Base-by-base conservation (phyloP, 1,140 invertebrate genomes). In the Hyphantria cunea region DNA sequence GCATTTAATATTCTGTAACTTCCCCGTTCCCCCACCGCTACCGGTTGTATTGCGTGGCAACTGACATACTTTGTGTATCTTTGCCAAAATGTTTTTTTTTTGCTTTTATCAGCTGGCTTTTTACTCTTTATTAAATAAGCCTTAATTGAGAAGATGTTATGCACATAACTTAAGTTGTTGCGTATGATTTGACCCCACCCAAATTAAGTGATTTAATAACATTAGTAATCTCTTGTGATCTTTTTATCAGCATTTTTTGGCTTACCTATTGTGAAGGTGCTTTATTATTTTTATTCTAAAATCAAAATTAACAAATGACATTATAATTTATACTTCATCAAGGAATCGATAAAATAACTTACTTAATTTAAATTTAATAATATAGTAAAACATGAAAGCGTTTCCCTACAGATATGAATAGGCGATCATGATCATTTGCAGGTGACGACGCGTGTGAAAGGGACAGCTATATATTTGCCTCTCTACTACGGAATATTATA, bases 381-480 rank as follows among this genome's bases (percentile, higher is more conserved):
- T 37, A 37, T 4, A 37, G 11, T 8, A 37, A 11, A 37, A 37
- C 11, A 10, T 11, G 8, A 10, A 8, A 37, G 34, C 34, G 34
- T 37, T 11, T 37, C 11, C 34, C 8, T 11, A 44, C 9, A 44
- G 2, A n/a, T 33, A 15, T 45, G 17, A 32, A 14, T 45, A 15
- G 53, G 14, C 12, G 42, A 58, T 49, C 55, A 58, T 33, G n/a
- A 33, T 49, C 55, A 52, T 51, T 60, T 52, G 39, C 58, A 51
- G 49, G 48, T 61, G 49, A 41, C 32, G 34, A 8, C 25, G 34
- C 11, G 62, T 15, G 9, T 15, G 48, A 42, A 25, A 64, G 51
- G 15, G 45, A 37, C 47, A 33, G 37, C 37, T 8, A 41, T 17
- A 34, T 52, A 48, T 58, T 39, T 11, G 17, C 13, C 25, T 52